These are phyloP conservation scores for Esox masquinongy DNA, from an alignment of 2,797 vertebrate genomes.

Conservation along the genomic window DNA sequence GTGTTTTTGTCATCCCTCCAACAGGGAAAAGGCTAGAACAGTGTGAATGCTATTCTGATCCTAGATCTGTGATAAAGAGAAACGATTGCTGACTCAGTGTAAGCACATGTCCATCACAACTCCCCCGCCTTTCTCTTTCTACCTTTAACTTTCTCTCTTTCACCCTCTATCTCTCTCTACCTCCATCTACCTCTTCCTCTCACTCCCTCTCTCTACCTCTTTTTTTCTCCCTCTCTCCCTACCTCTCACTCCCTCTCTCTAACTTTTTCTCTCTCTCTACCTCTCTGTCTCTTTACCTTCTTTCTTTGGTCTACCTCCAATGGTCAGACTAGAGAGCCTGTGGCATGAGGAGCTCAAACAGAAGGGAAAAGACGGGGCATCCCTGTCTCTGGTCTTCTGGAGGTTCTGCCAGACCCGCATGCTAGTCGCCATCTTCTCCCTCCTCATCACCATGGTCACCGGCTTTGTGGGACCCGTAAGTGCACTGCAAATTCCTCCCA, in stretches of 20 bases:
- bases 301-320: too few relatives aligned
- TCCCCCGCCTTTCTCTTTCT: background rate
- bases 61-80: background rate
- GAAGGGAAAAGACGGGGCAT: conserved; percentile 70
- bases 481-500: conserved; percentile 53
- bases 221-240: background rate
- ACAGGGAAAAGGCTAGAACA: background rate
- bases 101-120: too few relatives aligned
- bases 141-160: conserved; percentile 12
- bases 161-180: background rate
- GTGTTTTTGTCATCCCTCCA: background rate
- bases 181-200: background rate
- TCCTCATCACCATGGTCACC: conserved; percentile 79
- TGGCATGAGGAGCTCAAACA: conserved; percentile 80
- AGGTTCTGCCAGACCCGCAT: conserved; percentile 81
- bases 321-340: conserved; percentile 64
- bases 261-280: background rate
- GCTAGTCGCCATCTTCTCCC: conserved; percentile 75
- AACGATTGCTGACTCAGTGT: background rate
- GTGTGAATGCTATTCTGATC: background rate
- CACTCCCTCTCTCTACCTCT: background rate
- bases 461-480: conserved; percentile 81
- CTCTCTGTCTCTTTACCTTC: background rate
- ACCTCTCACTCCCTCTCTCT: too few relatives aligned
- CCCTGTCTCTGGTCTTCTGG: conserved; percentile 78